Base-by-base conservation (phyloP, 2,888 invertebrate species). In the Dusona sp. region DNA sequence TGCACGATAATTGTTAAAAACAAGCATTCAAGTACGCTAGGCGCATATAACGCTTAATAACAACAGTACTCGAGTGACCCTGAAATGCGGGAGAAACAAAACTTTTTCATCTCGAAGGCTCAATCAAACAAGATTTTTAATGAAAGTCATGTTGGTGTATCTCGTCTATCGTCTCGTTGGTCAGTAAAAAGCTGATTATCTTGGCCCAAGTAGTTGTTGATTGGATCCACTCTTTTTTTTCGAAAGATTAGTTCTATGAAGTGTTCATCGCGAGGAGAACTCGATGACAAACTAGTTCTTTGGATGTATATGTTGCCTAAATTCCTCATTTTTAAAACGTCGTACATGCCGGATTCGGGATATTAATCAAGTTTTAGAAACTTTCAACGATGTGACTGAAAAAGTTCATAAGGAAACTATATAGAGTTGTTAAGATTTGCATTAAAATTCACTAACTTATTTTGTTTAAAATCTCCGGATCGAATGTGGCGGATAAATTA, bases 1-100 rank as follows among this genome's bases (percentile, higher is more conserved):
- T 74, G 82, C 33, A 36, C 36, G 51, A 78, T 79, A 82, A 51
- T 74, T 42, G 72, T 73, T 42, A 51, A 64, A 61, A 74, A 48
- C 70, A 42, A 45, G 51, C 45, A 19, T 64, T 16, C 25, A 19
- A 78, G 54, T 19, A 25, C 74, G 36, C 8, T 3, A 9, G 4
- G 29, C 19, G n/a, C 3, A 22, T 33, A 67, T 8, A 75, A 33
- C 48, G 33, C 16, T n/a, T 83, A 72, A 83, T 65, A 33, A 72
- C 22, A 64, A 51, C n/a, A 57, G 33, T 45, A n/a, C 29, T 45
- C 2, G n/a, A 48, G 45, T 45, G 42, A 45, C 9, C 48, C 42
- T 42, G 42, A 25, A 42, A n/a, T n/a, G 57, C 42, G 22, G n/a
- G 36, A 22, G 25, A 38, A n/a, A 29, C 22, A n/a, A 78, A 54